These are phyloP conservation scores for Thereva nobilitata DNA, from an alignment of 2,888 invertebrate species.

Conservation along the genomic window DNA sequence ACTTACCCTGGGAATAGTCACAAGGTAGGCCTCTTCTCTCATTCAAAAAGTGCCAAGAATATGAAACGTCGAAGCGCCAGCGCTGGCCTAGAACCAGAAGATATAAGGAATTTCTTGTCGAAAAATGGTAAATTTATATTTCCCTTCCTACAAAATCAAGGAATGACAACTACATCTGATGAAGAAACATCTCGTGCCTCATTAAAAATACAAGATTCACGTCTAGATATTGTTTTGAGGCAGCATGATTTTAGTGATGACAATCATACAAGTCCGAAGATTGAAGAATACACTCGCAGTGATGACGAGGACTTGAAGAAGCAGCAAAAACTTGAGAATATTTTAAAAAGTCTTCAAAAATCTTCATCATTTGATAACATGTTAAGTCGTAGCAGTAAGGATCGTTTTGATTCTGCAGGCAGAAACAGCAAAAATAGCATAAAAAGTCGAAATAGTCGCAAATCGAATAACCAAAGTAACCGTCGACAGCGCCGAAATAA, in stretches of 20 bases:
- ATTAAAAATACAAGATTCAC: slow-evolving; percentile 56
- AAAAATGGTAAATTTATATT: slow-evolving; percentile 55
- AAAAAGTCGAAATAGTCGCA: slow-evolving; percentile 54
- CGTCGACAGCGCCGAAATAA: slow-evolving; percentile 35
- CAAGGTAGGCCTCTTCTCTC: slow-evolving; percentile 54
- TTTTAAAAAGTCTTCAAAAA: slow-evolving; percentile 50
- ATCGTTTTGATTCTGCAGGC: slow-evolving; percentile 42
- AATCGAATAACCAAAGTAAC: slow-evolving; percentile 48
- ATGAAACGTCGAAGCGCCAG: slow-evolving; percentile 53
- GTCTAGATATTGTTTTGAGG: slow-evolving; percentile 55
- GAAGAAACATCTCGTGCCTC: slow-evolving; percentile 57
- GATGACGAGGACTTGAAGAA: slow-evolving; percentile 43
- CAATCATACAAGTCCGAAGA: slow-evolving; percentile 45
- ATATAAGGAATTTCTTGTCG: slow-evolving; percentile 53
- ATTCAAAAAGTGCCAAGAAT: slow-evolving; percentile 50
- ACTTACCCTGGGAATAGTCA: slow-evolving; percentile 56
- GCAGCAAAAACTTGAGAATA: slow-evolving; percentile 46
- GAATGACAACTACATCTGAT: slow-evolving; percentile 57
- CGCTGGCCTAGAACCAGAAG: slow-evolving; percentile 53
- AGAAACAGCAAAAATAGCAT: slow-evolving; percentile 49
- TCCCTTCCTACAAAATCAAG: slow-evolving; percentile 57
- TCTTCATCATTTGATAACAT: slow-evolving; percentile 45
- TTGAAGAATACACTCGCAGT: slow-evolving; percentile 47
- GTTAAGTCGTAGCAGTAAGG: slow-evolving; percentile 48
- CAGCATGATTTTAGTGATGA: slow-evolving; percentile 50